A percentile compares a stretch with the other conserved stretches of the same genome.
Evolutionary conservation across 2,888 invertebrate species (phyloP).

Genomic region (Andrena trimmerana): DNA sequence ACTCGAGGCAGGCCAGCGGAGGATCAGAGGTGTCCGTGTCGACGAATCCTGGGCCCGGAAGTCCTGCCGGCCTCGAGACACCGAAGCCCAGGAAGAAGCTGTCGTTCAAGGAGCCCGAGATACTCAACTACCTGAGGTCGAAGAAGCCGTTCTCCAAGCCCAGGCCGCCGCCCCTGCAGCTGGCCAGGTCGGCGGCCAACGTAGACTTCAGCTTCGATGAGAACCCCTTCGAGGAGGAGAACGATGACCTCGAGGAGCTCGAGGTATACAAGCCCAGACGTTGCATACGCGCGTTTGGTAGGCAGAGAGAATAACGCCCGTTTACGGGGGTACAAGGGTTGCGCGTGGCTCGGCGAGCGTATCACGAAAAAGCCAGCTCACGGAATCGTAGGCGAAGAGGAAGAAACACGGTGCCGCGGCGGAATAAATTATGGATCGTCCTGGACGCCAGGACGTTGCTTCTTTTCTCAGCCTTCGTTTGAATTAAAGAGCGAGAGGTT

Average conservation of each 20-base stretch:
- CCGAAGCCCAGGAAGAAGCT: slow-evolving; percentile 92
- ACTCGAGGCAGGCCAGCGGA: slow-evolving; percentile 44
- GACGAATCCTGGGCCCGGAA: slow-evolving; percentile 75
- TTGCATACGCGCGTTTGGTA: slow-evolving; percentile 5
- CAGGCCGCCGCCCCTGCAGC: slow-evolving; percentile 65
- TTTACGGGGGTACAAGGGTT: slow-evolving; percentile 42
- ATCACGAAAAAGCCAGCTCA: slow-evolving; percentile 2
- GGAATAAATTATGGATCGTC: slow-evolving; percentile 26
- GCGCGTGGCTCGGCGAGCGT: slow-evolving; percentile 23
- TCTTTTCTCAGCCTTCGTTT: not conserved
- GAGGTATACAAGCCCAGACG: slow-evolving; percentile 75
- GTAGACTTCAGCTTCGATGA: slow-evolving; percentile 72
- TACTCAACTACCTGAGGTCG: slow-evolving; percentile 85
- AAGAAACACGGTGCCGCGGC: not conserved
- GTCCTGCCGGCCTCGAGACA: slow-evolving; percentile 82
- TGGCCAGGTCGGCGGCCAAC: slow-evolving; percentile 53
- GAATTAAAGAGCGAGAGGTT: not conserved
- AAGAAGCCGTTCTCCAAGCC: slow-evolving; percentile 61
- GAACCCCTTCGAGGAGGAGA: slow-evolving; percentile 80
- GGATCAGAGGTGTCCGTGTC: slow-evolving; percentile 42
- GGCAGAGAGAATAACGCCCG: slow-evolving; percentile 27
- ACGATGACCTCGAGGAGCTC: slow-evolving; percentile 81
- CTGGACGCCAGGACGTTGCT: not conserved
- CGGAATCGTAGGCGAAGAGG: slow-evolving; percentile 2
- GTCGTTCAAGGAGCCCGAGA: slow-evolving; percentile 94